Conservation (phyloP, 2,888 invertebrate genomes). For the Melanargia galathea region DNA sequence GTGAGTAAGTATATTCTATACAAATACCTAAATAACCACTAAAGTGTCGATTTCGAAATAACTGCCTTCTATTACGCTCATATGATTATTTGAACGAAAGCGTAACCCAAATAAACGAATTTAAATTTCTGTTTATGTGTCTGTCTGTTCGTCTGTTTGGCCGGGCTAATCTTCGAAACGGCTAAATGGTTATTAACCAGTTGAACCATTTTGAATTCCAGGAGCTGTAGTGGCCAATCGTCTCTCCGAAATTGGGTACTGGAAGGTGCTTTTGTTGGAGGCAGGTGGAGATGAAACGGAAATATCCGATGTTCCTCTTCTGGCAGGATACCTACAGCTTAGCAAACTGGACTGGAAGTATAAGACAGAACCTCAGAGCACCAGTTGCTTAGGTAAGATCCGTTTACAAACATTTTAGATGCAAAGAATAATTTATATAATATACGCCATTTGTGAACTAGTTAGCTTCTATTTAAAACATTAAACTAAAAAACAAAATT, state of each 20-base stretch:
- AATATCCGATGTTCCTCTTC: slow-evolving; percentile 92
- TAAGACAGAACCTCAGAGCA: slow-evolving; percentile 93
- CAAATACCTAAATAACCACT: no score
- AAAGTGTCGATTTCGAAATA: no score
- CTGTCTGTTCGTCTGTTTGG: no score
- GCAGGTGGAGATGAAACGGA: slow-evolving; percentile 96
- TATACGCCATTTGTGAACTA: neutral
- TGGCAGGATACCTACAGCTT: slow-evolving; percentile 93
- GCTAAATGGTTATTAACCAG: neutral
- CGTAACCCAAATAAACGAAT: no score
- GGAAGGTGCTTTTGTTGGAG: slow-evolving; percentile 91
- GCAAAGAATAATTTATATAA: no score
- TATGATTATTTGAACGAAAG: no score
- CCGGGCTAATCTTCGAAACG: no score
- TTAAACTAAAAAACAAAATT: no score
- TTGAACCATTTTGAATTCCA: slow-evolving; percentile 52
- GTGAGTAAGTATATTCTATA: slow-evolving; percentile 65
- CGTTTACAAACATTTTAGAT: neutral
- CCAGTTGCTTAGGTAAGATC: slow-evolving; percentile 88
- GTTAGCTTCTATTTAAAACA: neutral
- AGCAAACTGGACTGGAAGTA: slow-evolving; percentile 96
- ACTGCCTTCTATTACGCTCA: no score
- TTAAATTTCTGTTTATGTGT: no score
- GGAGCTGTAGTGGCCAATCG: slow-evolving; percentile 93
- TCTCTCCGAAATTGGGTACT: slow-evolving; percentile 88